Base-by-base conservation (phyloP, 2,888 invertebrate genomes). In the Torymus texanus region DNA sequence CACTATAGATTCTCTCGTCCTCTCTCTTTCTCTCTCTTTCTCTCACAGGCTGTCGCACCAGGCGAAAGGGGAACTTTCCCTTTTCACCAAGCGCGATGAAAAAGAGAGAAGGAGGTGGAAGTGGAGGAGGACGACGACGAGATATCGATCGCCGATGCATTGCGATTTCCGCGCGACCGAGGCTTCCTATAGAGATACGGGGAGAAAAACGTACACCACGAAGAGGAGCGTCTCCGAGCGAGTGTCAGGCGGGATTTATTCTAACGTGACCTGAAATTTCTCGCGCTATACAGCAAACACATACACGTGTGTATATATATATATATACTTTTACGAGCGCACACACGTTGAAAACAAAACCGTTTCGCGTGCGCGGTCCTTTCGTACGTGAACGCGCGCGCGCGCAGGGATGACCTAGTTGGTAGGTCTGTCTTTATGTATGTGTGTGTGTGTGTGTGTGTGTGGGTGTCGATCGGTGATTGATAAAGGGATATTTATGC, bases 61-160 rank as follows among this genome's bases (percentile, higher is more conserved):
- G 65, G 71, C 71, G 71, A 77, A 78, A 68, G 70, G 65, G 75
- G 62, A 75, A 80, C 76, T 76, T 80, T 80, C 76, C 80, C 76
- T 80, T 80, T 80, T 76, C 73, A 62, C 68, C 53, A 68, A 56
- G 16, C 29, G 58, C 2, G 65, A 21, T 10, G 50, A 14, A 21
- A 5, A 66, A 55, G 55, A 55, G 29, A 41, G 18, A 61, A 53
- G 50, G 65, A 14, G 18, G 53, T 41, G 24, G 62, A 10, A 56
- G 68, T 12, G 58, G 16, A 16, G 11, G 62, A 3, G 71, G 14
- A 14, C 58, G n/a, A 2, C 41, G 2, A 13, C 5, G 41, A 53
- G 78, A 74, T 74, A 75, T 71, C 75, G 79, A 75, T 75, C 75
- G 56, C 29, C 29, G 29, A 51, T 41, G 55, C 18, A 71, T 68